phyloP scores from a whole-genome alignment of 2,113 vertebrate species.

The Xyliphius kryptos region DNA sequence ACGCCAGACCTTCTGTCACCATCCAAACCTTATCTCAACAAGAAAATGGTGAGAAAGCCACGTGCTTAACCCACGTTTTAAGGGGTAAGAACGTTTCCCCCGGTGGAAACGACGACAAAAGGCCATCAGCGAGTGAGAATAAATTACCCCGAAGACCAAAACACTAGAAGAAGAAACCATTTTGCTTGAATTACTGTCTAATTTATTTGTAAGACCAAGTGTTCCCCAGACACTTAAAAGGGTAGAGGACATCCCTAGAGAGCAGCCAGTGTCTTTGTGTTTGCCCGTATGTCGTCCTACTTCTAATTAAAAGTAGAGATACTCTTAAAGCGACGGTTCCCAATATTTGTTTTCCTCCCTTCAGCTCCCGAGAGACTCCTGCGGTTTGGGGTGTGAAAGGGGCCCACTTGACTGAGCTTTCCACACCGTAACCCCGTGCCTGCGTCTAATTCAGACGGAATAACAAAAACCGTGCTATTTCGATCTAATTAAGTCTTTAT shows the following conservation, averaged over 20 bases:
- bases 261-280: conserved; percentile 27
- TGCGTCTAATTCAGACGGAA: too few relatives aligned
- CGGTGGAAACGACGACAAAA: background rate
- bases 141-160: conserved; percentile 53
- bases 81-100: conserved; percentile 26
- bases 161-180: conserved; percentile 54
- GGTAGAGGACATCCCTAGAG: conserved; percentile 61
- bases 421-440: background rate
- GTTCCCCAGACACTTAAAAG: conserved; percentile 67
- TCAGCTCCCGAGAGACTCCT: conserved; percentile 19
- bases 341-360: conserved; percentile 69
- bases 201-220: conserved; percentile 73
- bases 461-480: background rate
- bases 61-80: conserved; percentile 15
- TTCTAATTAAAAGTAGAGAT: conserved; percentile 69
- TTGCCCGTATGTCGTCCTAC: background rate
- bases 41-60: conserved; percentile 20
- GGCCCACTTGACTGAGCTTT: background rate
- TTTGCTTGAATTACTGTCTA: conserved; percentile 66
- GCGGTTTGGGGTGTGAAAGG: background rate
- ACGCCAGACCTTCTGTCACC: conserved; percentile 5
- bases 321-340: conserved; percentile 65
- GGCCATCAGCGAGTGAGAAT: conserved; percentile 12
- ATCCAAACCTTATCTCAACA: conserved; percentile 25
- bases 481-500: background rate